Evolutionary conservation across 2,888 invertebrate genomes (phyloP), one percentile per base, ranked within the genome.

Genomic region (Clostera curtula): DNA sequence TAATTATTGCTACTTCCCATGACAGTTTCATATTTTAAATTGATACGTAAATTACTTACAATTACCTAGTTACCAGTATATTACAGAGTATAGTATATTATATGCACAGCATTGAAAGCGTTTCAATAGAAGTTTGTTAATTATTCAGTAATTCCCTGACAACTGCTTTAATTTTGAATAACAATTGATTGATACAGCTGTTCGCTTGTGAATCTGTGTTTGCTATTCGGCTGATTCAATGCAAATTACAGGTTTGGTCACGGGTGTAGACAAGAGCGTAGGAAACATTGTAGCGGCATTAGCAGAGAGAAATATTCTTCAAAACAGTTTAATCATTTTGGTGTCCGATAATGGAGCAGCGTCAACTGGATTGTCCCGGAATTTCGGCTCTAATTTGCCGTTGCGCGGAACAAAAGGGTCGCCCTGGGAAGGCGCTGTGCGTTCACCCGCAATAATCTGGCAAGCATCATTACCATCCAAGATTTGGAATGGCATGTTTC

Each of bases 331-430:
- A 11, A 83, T 96, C 18, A 57, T 95, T 7, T 95, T 95, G 60
- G 87, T 92, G 39, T 90, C 93, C 11, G 96, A 96, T 62, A 96
- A 96, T 58, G 93, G 94, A 0, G 92, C 89, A 0, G 89, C 91
- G 1, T 87, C 91, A 0, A 74, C 83, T 31, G 93, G 93, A 1
- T 56, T 86, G 30, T 87, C 44, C 5, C 41, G 53, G 34, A 95
- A 93, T 67, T 86, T 86, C 12, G 92, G 89, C 1, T 90, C 89
- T 3, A 92, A 92, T 69, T 89, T 87, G 73, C 92, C 92, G 9
- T 69, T 92, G 1, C 83, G 89, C 46, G 92, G 92, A 12, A 89
- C 90, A 57, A 95, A 95, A 71, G 85, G 88, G 46, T 88, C 91
- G 0, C 76, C 92, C 0, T 93, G 90, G 86, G 95, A 96, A 68